Conservation (phyloP, 2,888 invertebrate species). For the Drosophila lacicola region DNA sequence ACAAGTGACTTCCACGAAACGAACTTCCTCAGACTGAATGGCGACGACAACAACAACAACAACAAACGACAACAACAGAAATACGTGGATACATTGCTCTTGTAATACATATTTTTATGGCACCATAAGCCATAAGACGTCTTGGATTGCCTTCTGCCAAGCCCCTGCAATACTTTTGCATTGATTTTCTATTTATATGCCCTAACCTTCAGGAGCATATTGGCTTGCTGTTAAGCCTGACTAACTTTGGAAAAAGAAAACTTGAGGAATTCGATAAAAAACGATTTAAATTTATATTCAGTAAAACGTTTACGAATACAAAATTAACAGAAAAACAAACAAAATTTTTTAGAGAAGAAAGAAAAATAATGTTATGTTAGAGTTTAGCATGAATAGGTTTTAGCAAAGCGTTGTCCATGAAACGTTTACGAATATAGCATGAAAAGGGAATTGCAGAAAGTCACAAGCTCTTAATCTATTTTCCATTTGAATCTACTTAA, state of each 20-base stretch:
- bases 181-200: constrained; percentile 52
- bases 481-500: no score
- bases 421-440: neutral
- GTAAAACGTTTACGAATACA: neutral
- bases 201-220: constrained; percentile 15
- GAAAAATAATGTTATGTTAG: no score
- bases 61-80: constrained; percentile 10
- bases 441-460: no score
- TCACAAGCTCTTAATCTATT: no score
- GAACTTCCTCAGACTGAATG: constrained; percentile 34
- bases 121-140: constrained; percentile 58
- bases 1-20: constrained; percentile 47
- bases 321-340: no score
- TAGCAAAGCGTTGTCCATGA: neutral
- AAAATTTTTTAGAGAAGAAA: no score
- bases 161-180: constrained; percentile 30
- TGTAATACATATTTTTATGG: constrained; percentile 57
- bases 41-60: constrained; percentile 32
- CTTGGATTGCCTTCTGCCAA: constrained; percentile 19
- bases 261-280: no score
- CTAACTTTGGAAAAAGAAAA: neutral
- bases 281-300: no score
- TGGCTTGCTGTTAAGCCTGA: neutral
- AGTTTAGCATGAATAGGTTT: no score
- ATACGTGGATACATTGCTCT: constrained; percentile 44